phyloP scores from a whole-genome alignment of 37 sponge, comb jelly and placozoan genomes.

The Haliclona indistincta region DNA sequence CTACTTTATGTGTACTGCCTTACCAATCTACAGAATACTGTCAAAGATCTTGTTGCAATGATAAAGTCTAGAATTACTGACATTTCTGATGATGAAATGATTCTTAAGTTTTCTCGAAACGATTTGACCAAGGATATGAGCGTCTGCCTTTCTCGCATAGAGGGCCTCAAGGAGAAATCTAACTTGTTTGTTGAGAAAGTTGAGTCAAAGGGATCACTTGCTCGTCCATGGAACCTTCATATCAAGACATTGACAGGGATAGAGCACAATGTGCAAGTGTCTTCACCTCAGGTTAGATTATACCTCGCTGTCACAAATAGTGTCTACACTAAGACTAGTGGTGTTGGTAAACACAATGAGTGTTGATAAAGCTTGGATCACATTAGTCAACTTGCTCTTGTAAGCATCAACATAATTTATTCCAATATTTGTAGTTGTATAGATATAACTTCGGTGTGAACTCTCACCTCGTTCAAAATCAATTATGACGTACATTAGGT shows the following conservation, averaged over 20 bases:
- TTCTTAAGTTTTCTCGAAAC: neutral
- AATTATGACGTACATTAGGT: no score
- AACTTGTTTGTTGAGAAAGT: neutral
- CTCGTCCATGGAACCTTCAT: neutral
- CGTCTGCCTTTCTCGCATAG: no score
- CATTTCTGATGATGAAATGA: slow-evolving; percentile 1
- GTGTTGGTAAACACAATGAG: no score
- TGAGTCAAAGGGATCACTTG: neutral
- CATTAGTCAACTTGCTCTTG: no score
- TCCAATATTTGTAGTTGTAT: neutral
- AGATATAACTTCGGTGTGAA: no score
- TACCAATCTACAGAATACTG: neutral
- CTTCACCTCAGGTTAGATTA: neutral
- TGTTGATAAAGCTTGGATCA: no score
- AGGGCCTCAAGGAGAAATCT: neutral
- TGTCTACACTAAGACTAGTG: neutral
- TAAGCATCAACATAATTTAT: no score
- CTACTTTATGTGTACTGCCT: no score
- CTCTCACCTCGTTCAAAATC: no score
- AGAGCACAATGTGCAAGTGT: neutral
- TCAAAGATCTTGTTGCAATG: neutral
- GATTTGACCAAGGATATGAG: neutral
- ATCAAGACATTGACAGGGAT: neutral
- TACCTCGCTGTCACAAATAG: neutral
- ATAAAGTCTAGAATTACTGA: neutral